Conservation (phyloP, 2,113 vertebrate genomes). For the Atherinomorus stipes region DNA sequence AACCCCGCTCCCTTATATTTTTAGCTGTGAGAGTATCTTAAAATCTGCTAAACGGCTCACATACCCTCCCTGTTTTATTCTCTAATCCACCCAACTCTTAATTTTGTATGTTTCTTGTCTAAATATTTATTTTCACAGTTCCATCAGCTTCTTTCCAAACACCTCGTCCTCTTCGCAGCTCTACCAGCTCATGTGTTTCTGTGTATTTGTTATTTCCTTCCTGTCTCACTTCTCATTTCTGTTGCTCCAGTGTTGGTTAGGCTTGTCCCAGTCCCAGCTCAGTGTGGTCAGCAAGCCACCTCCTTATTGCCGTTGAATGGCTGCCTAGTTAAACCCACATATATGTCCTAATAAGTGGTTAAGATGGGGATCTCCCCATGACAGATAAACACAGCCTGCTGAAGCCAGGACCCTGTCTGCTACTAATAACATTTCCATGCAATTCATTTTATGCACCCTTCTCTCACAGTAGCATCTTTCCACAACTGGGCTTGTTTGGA, state of each 20-base stretch:
- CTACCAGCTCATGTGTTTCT: constrained; percentile 11
- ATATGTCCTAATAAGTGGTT: constrained; percentile 79
- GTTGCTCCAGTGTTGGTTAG: constrained; percentile 54
- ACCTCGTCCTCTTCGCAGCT: background rate
- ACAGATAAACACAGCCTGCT: constrained; percentile 71
- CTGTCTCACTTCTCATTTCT: constrained; percentile 37
- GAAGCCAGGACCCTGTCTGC: constrained; percentile 68
- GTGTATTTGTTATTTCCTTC: constrained; percentile 67
- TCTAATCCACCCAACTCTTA: background rate
- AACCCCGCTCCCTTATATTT: background rate
- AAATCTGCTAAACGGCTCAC: too few relatives aligned
- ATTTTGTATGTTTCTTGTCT: background rate
- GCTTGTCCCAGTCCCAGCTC: constrained; percentile 68
- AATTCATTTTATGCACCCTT: constrained; percentile 53
- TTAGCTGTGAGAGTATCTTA: background rate
- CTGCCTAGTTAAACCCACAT: constrained; percentile 73
- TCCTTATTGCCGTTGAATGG: constrained; percentile 70
- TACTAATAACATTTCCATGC: constrained; percentile 67
- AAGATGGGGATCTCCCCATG: constrained; percentile 76
- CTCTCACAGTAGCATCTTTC: constrained; percentile 55
- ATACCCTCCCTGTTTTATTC: background rate
- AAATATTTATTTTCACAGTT: background rate
- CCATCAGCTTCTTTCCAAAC: background rate
- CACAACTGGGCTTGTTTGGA: constrained; percentile 26
- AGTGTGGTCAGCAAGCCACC: constrained; percentile 70